phyloP scores from a whole-genome alignment of 2,113 vertebrate species.

The Spheniscus mendiculus region DNA sequence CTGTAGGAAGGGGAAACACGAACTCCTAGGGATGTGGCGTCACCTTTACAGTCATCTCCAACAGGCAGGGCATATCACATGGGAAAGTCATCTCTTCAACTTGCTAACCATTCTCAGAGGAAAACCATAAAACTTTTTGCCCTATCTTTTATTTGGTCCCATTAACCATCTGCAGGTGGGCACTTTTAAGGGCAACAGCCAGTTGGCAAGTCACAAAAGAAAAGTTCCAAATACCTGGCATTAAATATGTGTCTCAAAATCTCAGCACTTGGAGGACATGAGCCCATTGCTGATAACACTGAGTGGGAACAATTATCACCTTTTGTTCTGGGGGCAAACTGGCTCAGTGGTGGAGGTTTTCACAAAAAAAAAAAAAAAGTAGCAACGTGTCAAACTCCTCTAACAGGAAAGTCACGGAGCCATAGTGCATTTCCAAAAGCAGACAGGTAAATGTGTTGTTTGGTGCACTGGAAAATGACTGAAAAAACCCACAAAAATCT shows the following conservation, averaged over 20 bases:
- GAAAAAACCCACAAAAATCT: background rate
- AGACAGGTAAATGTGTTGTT: background rate
- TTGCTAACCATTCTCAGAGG: background rate
- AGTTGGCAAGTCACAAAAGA: background rate
- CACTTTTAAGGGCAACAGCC: background rate
- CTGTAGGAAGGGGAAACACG: background rate
- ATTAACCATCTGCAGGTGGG: background rate
- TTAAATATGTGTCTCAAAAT: background rate
- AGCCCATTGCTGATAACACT: background rate
- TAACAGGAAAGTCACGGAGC: background rate
- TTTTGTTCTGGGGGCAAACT: background rate
- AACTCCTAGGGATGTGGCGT: background rate
- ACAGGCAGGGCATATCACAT: background rate
- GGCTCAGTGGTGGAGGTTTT: background rate
- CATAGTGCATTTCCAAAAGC: background rate
- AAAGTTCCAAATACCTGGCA: background rate
- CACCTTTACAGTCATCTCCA: background rate
- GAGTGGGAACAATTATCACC: background rate
- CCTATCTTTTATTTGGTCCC: background rate
- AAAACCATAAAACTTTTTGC: background rate
- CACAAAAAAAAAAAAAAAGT: background rate
- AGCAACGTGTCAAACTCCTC: background rate
- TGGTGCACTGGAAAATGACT: background rate
- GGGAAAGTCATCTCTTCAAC: background rate
- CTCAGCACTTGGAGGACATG: background rate